Base-by-base conservation (phyloP, 2,888 invertebrate genomes). In the Willowsia nigromaculata region DNA sequence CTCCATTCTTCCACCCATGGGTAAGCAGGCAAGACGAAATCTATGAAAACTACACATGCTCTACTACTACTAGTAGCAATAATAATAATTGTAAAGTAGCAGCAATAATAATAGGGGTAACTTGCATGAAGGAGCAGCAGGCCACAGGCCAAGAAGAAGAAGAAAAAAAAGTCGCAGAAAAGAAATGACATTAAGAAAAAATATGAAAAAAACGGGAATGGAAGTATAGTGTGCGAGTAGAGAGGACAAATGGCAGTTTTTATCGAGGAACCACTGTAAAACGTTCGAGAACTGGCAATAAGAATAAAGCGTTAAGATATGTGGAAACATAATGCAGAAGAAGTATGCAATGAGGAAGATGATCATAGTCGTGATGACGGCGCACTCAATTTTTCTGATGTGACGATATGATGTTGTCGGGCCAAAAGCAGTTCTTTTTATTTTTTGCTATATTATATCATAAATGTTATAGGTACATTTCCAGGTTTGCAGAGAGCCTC, bases 31-130 rank as follows among this genome's bases (percentile, higher is more conserved):
- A 74, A n/a, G n/a, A 9, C 74, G 47, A 74, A n/a, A n/a, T n/a
- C 47, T 25, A 47, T 47, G 27, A 43, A 22, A 7, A 43, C 43
- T 25, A 47, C 74, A 74, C 15, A 15, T 30, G 30, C 62, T n/a
- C 62, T 9, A 4, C 27, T 6, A 62, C 30, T 30, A 27, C 11
- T 37, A 37, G 37, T 47, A 47, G n/a, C 25, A 74, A 47, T 40
- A 68, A 27, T 74, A 74, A 74, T 74, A 74, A 47, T 74, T 27
- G 22, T 15, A 25, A 7, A 68, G 68, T 37, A 37, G 37, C 1
- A 15, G 33, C 37, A 47, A 74, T 74, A 74, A 74, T 74, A 74
- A 74, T 47, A 74, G 74, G 47, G 74, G 74, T 15, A 74, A 74
- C 74, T 71, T 43, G 43, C 43, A 71, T 47, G 74, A 25, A 25